A percentile compares a stretch with the other conserved stretches of the same genome.
These are phyloP conservation scores for Eurystomus glaucurus DNA, from an alignment of 2,797 vertebrate species.

Conservation along the genomic window DNA sequence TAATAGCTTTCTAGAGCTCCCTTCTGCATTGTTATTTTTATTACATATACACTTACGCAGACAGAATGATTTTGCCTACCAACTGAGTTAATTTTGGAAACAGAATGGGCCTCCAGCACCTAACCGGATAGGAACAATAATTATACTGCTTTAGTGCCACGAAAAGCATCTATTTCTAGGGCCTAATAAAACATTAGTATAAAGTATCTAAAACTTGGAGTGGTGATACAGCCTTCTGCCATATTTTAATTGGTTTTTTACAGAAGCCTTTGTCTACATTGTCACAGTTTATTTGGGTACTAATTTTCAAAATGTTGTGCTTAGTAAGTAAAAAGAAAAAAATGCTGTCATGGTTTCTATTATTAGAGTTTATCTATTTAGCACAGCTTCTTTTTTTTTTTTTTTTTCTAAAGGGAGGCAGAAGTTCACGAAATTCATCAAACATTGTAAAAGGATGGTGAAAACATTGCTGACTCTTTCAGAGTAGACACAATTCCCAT, in stretches of 20 bases:
- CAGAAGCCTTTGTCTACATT: not conserved
- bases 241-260: not conserved
- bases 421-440: not conserved
- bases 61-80: not conserved
- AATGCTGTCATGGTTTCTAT: not conserved
- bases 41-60: not conserved
- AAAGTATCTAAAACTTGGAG: not conserved
- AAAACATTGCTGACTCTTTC: not conserved
- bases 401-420: not conserved
- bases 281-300: not conserved
- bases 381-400: not conserved
- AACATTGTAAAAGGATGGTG: not conserved
- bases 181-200: not conserved
- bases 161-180: not conserved
- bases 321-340: not conserved
- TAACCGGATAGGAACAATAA: not conserved
- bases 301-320: not conserved
- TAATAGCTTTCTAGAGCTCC: not conserved
- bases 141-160: not conserved
- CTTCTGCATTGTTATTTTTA: not conserved
- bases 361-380: not conserved
- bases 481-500: not conserved
- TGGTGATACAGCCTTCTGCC: not conserved
- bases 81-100: conserved; percentile 2
- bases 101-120: not conserved